A percentile compares a stretch with the other conserved stretches of the same genome.
Conservation (phyloP, 2,888 invertebrate species). For the Ethmia dodecea region DNA sequence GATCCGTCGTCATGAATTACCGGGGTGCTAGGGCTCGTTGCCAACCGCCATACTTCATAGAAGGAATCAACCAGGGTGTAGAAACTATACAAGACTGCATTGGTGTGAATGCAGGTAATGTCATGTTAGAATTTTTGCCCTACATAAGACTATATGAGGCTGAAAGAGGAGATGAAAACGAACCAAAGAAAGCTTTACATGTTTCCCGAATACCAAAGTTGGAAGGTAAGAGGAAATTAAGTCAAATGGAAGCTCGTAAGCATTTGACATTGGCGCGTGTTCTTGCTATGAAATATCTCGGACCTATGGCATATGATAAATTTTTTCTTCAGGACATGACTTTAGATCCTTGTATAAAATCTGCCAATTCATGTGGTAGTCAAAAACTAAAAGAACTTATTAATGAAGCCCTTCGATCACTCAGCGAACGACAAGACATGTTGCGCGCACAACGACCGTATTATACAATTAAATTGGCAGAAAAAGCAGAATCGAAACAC, state of each 20-base stretch:
- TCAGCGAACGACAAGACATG: constrained; percentile 63
- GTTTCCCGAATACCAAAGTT: constrained; percentile 56
- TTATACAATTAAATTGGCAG: constrained; percentile 59
- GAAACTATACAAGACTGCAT: constrained; percentile 70
- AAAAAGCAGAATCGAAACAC: constrained; percentile 58
- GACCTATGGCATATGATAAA: constrained; percentile 70
- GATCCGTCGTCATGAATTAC: constrained; percentile 64
- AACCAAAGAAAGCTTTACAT: constrained; percentile 39
- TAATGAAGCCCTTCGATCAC: constrained; percentile 49
- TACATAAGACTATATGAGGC: constrained; percentile 58
- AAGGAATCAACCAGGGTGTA: constrained; percentile 65
- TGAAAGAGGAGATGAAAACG: constrained; percentile 31
- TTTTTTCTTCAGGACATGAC: constrained; percentile 57
- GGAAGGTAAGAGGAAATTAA: constrained; percentile 45
- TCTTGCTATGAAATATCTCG: constrained; percentile 68
- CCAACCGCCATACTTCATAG: constrained; percentile 63
- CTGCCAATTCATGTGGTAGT: constrained; percentile 57
- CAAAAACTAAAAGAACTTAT: constrained; percentile 37
- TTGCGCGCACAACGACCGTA: constrained; percentile 62
- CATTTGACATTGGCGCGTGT: constrained; percentile 54
- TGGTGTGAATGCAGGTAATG: constrained; percentile 59
- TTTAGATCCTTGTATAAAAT: constrained; percentile 49
- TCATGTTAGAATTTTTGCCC: constrained; percentile 62
- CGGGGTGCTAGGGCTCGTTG: constrained; percentile 48
- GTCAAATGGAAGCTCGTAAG: constrained; percentile 63